These are phyloP conservation scores for Leptopilina myrica DNA, from an alignment of 2,888 invertebrate species.

Conservation along the genomic window DNA sequence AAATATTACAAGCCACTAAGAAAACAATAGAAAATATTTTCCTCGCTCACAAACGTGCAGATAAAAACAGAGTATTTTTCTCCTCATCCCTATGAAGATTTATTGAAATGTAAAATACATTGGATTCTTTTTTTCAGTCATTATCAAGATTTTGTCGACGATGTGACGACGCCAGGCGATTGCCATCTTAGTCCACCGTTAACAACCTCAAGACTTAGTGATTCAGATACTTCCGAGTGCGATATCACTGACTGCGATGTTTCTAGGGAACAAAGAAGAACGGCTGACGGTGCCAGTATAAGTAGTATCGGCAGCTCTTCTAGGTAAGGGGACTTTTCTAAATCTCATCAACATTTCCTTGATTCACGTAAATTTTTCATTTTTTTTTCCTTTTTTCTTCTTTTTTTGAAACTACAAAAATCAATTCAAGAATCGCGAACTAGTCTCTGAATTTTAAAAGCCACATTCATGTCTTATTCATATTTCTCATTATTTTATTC, in stretches of 20 bases:
- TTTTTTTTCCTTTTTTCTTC: no score
- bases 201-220: constrained; percentile 90
- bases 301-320: constrained; percentile 94
- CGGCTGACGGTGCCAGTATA: constrained; percentile 90
- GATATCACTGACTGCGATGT: constrained; percentile 76
- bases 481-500: background rate
- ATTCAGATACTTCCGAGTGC: constrained; percentile 92
- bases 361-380: background rate
- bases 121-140: constrained; percentile 58
- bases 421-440: constrained; percentile 10
- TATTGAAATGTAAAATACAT: background rate
- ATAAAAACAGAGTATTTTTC: no score
- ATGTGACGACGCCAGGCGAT: constrained; percentile 86
- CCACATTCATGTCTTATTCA: constrained; percentile 5
- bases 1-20: no score
- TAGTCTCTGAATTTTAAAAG: background rate
- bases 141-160: constrained; percentile 80
- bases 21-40: no score
- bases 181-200: constrained; percentile 92
- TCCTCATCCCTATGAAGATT: background rate
- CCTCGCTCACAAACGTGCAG: no score
- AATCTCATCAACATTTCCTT: constrained; percentile 32
- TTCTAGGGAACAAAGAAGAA: constrained; percentile 79
- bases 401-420: background rate
- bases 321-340: constrained; percentile 78